Conservation (phyloP, 1,140 invertebrate genomes). For the Amphibalanus amphitrite region DNA sequence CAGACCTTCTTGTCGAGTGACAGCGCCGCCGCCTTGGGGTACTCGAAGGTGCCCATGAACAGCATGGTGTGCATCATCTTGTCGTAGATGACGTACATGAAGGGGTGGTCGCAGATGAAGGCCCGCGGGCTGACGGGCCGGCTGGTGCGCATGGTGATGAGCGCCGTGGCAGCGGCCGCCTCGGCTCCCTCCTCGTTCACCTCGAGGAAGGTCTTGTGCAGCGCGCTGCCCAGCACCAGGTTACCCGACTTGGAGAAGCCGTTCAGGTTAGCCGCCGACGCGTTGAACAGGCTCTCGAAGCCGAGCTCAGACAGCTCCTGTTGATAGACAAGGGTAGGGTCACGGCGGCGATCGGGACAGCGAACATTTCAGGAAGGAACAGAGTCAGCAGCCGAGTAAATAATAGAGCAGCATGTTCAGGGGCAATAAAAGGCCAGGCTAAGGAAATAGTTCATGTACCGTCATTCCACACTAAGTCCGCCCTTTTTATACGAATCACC, state of each 20-base stretch:
- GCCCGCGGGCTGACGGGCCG: constrained; percentile 51
- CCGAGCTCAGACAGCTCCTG: constrained; percentile 8
- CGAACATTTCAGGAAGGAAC: neutral
- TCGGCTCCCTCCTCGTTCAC: constrained; percentile 64
- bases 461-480: too few species aligned
- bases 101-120: constrained; percentile 72
- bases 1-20: neutral
- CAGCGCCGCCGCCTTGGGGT: constrained; percentile 20
- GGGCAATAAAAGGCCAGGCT: too few species aligned
- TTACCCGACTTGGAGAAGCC: constrained; percentile 34
- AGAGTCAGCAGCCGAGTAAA: neutral
- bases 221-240: constrained; percentile 38
- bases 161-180: constrained; percentile 53
- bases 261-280: constrained; percentile 37
- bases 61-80: constrained; percentile 43
- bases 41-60: constrained; percentile 53
- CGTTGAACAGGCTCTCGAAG: constrained; percentile 44
- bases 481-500: too few species aligned
- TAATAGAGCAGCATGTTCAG: too few species aligned
- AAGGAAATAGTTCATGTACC: too few species aligned
- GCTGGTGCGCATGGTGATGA: constrained; percentile 64
- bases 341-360: too few species aligned
- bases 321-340: too few species aligned
- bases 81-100: constrained; percentile 64
- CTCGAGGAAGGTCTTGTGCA: constrained; percentile 63